Percentiles rank a stretch among this genome's conserved stretches.
phyloP scores from a whole-genome alignment of 2,797 vertebrate genomes.

The Squalus acanthias region DNA sequence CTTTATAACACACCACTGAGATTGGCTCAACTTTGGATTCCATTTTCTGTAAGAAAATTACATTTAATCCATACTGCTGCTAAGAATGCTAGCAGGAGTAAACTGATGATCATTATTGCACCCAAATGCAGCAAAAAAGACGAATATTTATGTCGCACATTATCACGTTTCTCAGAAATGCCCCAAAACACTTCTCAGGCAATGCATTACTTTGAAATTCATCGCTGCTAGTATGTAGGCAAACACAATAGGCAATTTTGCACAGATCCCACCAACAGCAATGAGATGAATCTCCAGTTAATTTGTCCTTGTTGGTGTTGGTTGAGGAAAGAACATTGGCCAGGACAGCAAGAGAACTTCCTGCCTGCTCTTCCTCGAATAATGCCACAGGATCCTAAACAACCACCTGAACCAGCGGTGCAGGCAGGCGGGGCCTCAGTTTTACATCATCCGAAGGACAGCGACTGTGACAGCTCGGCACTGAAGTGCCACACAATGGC shows the following conservation, averaged over 20 bases:
- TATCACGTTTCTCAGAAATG: background rate
- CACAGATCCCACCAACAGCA: no score
- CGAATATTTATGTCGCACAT: background rate
- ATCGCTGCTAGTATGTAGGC: no score
- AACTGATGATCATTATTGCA: background rate
- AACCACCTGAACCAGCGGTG: no score
- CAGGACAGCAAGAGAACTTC: no score
- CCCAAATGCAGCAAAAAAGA: background rate
- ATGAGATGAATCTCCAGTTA: no score
- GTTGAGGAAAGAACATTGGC: no score
- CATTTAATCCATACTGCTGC: background rate
- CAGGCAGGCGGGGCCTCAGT: background rate
- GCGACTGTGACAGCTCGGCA: no score
- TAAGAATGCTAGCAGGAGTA: background rate
- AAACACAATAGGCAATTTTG: background rate
- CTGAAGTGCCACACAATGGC: no score
- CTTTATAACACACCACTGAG: background rate
- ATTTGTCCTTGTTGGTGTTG: no score
- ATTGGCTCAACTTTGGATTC: background rate
- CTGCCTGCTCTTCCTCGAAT: no score
- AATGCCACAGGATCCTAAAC: no score
- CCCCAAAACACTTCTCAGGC: background rate
- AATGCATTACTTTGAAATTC: background rate
- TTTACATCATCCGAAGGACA: no score
- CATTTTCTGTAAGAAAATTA: background rate